phyloP scores from a whole-genome alignment of 2,888 invertebrate species.

The Caenorhabditis doughertyi region DNA sequence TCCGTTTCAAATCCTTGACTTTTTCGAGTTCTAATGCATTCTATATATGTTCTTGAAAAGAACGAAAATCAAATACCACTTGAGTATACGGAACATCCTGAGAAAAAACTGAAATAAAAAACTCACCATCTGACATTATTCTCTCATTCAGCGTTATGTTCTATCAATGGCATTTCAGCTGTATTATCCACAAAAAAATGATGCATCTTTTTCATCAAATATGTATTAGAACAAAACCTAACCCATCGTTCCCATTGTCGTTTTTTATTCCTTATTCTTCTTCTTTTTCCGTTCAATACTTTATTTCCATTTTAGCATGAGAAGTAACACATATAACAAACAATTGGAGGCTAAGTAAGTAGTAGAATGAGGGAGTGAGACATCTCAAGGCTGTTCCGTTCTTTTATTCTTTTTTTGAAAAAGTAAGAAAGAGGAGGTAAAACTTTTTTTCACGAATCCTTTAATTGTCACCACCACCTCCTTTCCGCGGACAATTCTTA shows the following conservation, averaged over 20 bases:
- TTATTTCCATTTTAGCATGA: conserved; percentile 38
- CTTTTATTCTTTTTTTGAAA: conserved; percentile 26
- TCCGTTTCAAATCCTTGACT: too few relatives aligned
- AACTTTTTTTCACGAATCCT: conserved; percentile 58
- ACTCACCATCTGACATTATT: neutral
- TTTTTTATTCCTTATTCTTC: neutral
- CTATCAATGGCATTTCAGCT: neutral
- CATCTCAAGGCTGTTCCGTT: conserved; percentile 55
- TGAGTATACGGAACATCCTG: too few relatives aligned
- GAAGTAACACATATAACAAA: conserved; percentile 51
- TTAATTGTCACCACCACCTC: conserved; percentile 49
- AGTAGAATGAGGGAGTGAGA: conserved; percentile 35
- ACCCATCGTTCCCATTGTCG: neutral
- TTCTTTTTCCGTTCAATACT: neutral
- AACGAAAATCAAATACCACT: too few relatives aligned
- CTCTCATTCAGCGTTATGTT: too few relatives aligned
- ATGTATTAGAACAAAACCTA: conserved; percentile 27
- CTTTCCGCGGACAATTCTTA: conserved; percentile 48
- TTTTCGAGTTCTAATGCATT: too few relatives aligned
- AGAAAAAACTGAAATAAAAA: neutral
- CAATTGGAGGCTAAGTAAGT: conserved; percentile 22
- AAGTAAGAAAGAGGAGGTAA: conserved; percentile 39
- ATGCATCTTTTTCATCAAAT: conserved; percentile 25
- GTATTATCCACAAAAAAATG: neutral
- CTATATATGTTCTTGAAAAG: too few relatives aligned